Evolutionary conservation across 2,888 invertebrate species (phyloP).

Genomic region (Acrobeloides nanus): DNA sequence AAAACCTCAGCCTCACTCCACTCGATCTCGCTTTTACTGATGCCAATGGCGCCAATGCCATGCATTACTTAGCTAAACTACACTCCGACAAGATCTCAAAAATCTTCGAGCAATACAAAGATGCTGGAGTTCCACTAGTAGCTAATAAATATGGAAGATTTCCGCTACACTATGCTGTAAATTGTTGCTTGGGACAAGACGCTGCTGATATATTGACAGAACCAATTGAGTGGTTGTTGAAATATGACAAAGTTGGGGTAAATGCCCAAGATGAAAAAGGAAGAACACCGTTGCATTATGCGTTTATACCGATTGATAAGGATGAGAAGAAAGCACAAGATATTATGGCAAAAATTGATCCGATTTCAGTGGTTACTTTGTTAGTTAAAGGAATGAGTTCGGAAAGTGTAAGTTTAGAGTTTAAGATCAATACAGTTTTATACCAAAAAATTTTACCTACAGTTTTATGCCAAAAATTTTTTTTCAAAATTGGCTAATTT

Average conservation of each 20-base stretch:
- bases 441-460: no score
- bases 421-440: no score
- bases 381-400: constrained; percentile 12
- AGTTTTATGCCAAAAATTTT: no score
- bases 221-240: constrained; percentile 56
- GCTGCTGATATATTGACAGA: constrained; percentile 56
- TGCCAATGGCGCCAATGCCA: background rate
- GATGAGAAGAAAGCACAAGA: constrained; percentile 4
- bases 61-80: background rate
- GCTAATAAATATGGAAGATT: constrained; percentile 44
- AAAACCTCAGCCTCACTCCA: no score
- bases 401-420: constrained; percentile 26
- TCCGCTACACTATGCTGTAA: constrained; percentile 56
- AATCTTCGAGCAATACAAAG: no score
- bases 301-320: constrained; percentile 53
- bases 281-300: constrained; percentile 58
- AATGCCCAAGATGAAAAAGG: constrained; percentile 50
- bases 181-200: constrained; percentile 51
- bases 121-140: no score
- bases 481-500: no score
- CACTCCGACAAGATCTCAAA: background rate
- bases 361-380: constrained; percentile 19
- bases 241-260: constrained; percentile 37
- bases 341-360: constrained; percentile 8
- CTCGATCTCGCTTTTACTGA: no score